These are phyloP conservation scores for Echiichthys vipera DNA, from an alignment of 2,797 vertebrate species.

Conservation along the genomic window DNA sequence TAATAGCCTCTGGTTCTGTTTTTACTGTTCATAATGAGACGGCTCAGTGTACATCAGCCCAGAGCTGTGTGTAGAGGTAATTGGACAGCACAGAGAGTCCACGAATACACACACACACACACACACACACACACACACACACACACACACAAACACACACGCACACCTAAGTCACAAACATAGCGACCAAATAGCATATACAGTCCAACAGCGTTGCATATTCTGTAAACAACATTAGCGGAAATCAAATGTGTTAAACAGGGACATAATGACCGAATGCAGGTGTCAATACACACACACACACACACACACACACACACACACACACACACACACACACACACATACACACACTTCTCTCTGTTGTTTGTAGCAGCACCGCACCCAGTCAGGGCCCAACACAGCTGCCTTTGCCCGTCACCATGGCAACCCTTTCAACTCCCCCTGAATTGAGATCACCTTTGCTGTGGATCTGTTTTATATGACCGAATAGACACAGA, in stretches of 20 bases:
- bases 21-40: constrained; percentile 67
- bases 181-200: background rate
- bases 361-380: constrained; percentile 50
- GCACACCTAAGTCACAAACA: constrained; percentile 21
- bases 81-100: constrained; percentile 46
- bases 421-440: constrained; percentile 76
- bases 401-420: constrained; percentile 50
- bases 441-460: constrained; percentile 67
- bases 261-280: background rate
- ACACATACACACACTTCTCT: background rate
- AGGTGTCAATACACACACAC: background rate
- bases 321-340: constrained; percentile 1
- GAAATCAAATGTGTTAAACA: constrained; percentile 33
- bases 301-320: background rate
- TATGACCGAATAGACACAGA: constrained; percentile 12
- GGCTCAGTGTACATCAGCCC: constrained; percentile 52
- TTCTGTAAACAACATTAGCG: constrained; percentile 32
- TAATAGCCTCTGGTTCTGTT: constrained; percentile 63
- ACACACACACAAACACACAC: background rate
- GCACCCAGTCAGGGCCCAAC: constrained; percentile 64
- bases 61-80: constrained; percentile 59
- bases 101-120: constrained; percentile 8
- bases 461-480: constrained; percentile 48
- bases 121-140: background rate
- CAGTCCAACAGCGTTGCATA: background rate